phyloP scores from a whole-genome alignment of 2,113 vertebrate species.

The Chamaetylas fuelleborni region DNA sequence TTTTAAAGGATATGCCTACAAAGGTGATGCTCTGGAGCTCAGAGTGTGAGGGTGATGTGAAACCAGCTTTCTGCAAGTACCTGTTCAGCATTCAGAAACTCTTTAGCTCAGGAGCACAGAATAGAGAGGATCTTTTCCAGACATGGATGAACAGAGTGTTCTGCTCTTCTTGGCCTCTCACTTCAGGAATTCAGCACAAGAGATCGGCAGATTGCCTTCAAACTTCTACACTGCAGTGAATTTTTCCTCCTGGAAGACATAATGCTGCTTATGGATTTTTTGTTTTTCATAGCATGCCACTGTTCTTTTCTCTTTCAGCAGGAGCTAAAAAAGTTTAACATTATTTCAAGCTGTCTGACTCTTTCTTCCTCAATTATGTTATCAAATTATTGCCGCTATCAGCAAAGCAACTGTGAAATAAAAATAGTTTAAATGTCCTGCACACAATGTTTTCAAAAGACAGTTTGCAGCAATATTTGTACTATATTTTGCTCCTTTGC shows the following conservation, averaged over 20 bases:
- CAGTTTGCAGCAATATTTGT: neutral
- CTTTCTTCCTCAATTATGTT: neutral
- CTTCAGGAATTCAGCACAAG: neutral
- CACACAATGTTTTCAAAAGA: neutral
- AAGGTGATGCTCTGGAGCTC: neutral
- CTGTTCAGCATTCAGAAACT: neutral
- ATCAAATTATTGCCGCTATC: neutral
- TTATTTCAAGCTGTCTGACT: neutral
- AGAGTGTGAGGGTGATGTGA: neutral
- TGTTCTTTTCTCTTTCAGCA: neutral
- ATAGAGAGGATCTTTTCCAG: neutral
- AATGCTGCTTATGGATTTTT: neutral
- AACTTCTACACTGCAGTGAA: neutral
- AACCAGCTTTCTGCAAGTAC: neutral
- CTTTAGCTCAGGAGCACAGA: neutral
- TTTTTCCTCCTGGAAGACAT: neutral
- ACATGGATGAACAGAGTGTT: neutral
- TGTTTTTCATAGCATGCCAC: neutral
- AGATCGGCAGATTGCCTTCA: neutral
- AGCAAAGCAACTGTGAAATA: neutral
- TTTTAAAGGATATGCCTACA: neutral
- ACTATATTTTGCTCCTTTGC: neutral
- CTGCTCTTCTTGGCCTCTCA: neutral
- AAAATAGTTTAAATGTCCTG: neutral
- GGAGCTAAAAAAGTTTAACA: neutral